Percentiles rank a stretch among this genome's conserved stretches.
Evolutionary conservation across 2,888 invertebrate genomes (phyloP).

Genomic region (Drosophila rellima): DNA sequence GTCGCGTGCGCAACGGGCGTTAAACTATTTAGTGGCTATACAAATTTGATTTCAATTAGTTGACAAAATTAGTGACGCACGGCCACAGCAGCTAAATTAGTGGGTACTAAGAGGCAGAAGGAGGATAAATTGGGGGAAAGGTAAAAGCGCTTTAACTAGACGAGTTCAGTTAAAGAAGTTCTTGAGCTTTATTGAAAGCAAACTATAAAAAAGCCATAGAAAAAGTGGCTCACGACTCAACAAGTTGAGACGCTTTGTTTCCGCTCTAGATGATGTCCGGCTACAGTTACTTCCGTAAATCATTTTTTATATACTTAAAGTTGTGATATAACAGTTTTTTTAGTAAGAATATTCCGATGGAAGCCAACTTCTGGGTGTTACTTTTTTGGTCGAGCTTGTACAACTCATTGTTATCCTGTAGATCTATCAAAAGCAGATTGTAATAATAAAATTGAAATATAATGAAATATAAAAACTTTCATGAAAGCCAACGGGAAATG

Average conservation of each 20-base stretch:
- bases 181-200: not conserved
- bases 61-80: conserved; percentile 64
- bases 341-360: not conserved
- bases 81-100: conserved; percentile 63
- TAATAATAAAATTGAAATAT: not conserved
- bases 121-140: not conserved
- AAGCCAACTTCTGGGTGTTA: not conserved
- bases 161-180: conserved; percentile 5
- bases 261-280: not conserved
- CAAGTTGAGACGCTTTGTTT: conserved; percentile 10
- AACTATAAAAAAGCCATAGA: not conserved
- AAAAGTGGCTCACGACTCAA: not conserved
- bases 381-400: not conserved
- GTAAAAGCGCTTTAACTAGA: not conserved
- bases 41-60: conserved; percentile 75
- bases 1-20: conserved; percentile 51
- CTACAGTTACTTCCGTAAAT: conserved; percentile 1
- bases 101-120: conserved; percentile 1
- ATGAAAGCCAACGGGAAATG: not conserved
- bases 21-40: conserved; percentile 67
- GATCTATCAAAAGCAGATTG: not conserved
- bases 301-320: not conserved
- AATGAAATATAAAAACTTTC: not conserved
- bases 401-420: not conserved
- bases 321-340: conserved; percentile 4